phyloP scores from a whole-genome alignment of 2,797 vertebrate species.

The Lemur catta region DNA sequence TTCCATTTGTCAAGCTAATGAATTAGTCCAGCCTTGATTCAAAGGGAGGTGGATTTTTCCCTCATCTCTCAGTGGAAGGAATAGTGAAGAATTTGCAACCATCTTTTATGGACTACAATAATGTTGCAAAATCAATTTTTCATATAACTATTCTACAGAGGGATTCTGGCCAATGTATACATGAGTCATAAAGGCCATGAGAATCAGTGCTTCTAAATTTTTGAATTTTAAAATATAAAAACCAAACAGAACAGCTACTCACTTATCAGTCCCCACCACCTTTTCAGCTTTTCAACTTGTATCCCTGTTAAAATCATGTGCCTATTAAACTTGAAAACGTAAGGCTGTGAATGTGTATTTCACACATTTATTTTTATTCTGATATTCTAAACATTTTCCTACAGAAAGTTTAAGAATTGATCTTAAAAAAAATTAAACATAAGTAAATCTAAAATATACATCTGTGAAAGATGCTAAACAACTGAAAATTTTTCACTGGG shows the following conservation, averaged over 20 bases:
- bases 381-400: constrained; percentile 57
- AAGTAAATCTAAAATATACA: constrained; percentile 12
- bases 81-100: neutral
- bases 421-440: constrained; percentile 9
- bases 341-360: constrained; percentile 53
- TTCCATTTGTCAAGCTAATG: neutral
- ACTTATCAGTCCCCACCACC: neutral
- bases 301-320: constrained; percentile 41
- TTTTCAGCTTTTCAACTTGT: neutral
- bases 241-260: neutral
- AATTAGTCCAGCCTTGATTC: neutral
- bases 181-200: neutral
- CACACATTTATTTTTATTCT: constrained; percentile 72
- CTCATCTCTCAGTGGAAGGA: neutral
- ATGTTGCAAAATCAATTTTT: neutral
- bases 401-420: constrained; percentile 46
- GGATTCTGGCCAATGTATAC: neutral
- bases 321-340: constrained; percentile 56
- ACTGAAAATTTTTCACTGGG: neutral
- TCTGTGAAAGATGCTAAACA: neutral
- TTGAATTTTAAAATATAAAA: neutral
- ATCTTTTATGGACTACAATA: neutral
- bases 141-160: neutral
- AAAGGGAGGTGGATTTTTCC: neutral
- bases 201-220: neutral